Conservation (phyloP, 2,113 vertebrate genomes). For the Scomber scombrus region DNA sequence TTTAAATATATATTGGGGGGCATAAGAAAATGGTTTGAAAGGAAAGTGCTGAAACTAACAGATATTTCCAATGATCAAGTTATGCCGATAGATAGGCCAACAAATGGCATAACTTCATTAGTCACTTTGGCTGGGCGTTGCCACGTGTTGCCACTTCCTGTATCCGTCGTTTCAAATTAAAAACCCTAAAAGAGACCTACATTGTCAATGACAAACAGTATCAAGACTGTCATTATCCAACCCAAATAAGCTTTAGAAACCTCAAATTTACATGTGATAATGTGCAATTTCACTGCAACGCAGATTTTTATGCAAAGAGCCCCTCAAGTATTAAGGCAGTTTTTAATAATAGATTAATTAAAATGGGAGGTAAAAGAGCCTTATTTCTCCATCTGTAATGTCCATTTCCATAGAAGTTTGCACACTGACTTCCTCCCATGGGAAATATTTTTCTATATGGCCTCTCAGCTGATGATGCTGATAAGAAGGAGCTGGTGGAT, state of each 20-base stretch:
- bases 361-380: not conserved
- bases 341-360: not conserved
- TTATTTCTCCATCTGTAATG: not conserved
- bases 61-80: too few species aligned
- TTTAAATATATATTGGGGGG: not conserved
- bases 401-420: slow-evolving; percentile 30
- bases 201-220: not conserved
- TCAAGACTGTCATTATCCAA: not conserved
- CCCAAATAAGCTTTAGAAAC: not conserved
- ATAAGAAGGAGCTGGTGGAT: slow-evolving; percentile 48
- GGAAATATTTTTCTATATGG: slow-evolving; percentile 40
- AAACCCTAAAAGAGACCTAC: too few species aligned
- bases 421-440: slow-evolving; percentile 7
- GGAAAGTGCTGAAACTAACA: not conserved
- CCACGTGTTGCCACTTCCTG: too few species aligned
- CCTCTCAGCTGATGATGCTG: slow-evolving; percentile 47
- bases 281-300: slow-evolving; percentile 11
- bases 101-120: too few species aligned
- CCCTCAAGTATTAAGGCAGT: slow-evolving; percentile 1
- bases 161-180: too few species aligned
- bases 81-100: too few species aligned
- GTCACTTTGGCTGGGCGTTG: too few species aligned
- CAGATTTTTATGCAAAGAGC: slow-evolving; percentile 20
- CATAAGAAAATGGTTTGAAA: not conserved
- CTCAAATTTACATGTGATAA: not conserved